Percentiles rank a stretch among this genome's conserved stretches.
phyloP scores from a whole-genome alignment of 2,113 vertebrate species.

The Tauraco erythrolophus region DNA sequence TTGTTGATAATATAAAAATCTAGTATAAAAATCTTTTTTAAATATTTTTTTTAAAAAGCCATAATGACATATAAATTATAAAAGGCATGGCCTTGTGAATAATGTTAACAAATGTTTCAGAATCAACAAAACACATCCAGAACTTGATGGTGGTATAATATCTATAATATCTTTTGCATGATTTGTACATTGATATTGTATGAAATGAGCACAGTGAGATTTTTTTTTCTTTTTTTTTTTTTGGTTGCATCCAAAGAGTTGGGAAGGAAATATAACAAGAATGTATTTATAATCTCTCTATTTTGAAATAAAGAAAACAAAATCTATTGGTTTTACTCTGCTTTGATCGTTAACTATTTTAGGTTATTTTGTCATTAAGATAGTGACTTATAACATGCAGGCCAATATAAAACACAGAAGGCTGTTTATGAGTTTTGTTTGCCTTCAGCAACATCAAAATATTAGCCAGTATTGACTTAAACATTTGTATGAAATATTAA shows the following conservation, averaged over 20 bases:
- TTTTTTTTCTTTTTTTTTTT: background rate
- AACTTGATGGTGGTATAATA: conserved; percentile 57
- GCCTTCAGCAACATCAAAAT: conserved; percentile 49
- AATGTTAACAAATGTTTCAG: conserved; percentile 53
- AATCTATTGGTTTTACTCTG: conserved; percentile 74
- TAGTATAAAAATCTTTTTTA: conserved; percentile 5
- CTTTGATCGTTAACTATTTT: conserved; percentile 59
- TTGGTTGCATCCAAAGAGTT: conserved; percentile 75
- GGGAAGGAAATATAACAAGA: conserved; percentile 73
- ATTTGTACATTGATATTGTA: conserved; percentile 72
- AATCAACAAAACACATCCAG: conserved; percentile 61
- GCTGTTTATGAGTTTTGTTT: conserved; percentile 56
- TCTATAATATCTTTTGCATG: conserved; percentile 74
- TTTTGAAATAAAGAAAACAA: conserved; percentile 81
- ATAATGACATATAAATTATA: conserved; percentile 51
- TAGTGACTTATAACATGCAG: background rate
- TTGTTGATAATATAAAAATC: conserved; percentile 43
- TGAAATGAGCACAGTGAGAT: conserved; percentile 74
- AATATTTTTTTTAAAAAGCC: conserved; percentile 7
- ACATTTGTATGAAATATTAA: conserved; percentile 60
- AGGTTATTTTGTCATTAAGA: conserved; percentile 57
- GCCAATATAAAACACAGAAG: conserved; percentile 54
- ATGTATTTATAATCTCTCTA: conserved; percentile 80
- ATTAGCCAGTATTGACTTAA: conserved; percentile 59
- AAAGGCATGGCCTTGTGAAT: conserved; percentile 64